Evolutionary conservation across 1,140 invertebrate species (phyloP), one percentile per base, ranked within the genome.

Genomic region (Pentalonia nigronervosa): DNA sequence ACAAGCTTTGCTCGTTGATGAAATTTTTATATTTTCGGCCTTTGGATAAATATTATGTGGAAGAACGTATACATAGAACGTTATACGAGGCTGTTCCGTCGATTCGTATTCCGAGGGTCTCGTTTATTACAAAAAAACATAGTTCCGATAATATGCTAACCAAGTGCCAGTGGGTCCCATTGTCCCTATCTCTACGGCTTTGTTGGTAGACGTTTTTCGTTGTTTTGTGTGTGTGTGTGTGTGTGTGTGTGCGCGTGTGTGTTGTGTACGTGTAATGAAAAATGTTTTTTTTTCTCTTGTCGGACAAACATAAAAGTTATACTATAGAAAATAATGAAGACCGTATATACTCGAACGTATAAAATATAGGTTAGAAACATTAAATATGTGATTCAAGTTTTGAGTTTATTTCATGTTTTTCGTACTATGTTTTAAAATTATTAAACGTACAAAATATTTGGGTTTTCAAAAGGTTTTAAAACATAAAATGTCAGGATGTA

Each of bases 61-160:
- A 4, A 86, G 47, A 1, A 86, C 34, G 30, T 60, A 30, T 17
- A 67, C 60, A 83, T 45, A 45, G 36, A 41, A 45, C 36, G 36
- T 25, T 84, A 41, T 84, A 41, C 21, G 21, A 25, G 36, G 34
- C 21, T 41, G n/a, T 48, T 87, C 41, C 45, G 47, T 11, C 9
- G 21, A 45, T 41, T 84, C 86, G 7, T 20, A 48, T 87, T 48
- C 25, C 47, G 86, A 48, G 47, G 30, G 47, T 87, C 8, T 34
- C 14, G 47, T 48, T 87, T 87, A 87, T 87, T 48, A 87, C 47
- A 20, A n/a, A 48, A n/a, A 87, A 30, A 47, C 25, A 47, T n/a
- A 87, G 8, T 87, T n/a, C 45, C 86, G 86, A 87, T 87, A 87
- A 34, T 47, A 87, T 83, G 84, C 45, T 41, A 87, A 87, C 30